phyloP scores from a whole-genome alignment of 2,797 vertebrate genomes.

The Periparus ater region DNA sequence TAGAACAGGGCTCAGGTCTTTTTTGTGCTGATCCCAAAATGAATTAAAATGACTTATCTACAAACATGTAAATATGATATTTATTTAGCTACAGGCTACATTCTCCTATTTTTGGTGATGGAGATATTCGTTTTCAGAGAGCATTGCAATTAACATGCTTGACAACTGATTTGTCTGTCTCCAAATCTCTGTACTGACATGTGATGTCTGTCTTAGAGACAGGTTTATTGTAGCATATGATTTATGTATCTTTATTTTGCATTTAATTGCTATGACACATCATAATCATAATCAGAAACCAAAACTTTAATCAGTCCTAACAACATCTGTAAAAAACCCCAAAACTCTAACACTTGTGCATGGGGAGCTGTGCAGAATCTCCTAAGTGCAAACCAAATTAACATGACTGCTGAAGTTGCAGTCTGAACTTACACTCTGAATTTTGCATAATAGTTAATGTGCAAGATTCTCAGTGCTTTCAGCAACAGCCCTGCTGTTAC shows the following conservation, averaged over 20 bases:
- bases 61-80: not conserved
- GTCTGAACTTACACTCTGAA: not conserved
- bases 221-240: constrained; percentile 1
- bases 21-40: not conserved
- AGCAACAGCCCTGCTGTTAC: not conserved
- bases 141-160: not conserved
- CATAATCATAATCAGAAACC: constrained; percentile 13
- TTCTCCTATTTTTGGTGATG: not conserved
- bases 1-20: not conserved
- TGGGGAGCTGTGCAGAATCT: not conserved
- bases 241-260: constrained; percentile 30
- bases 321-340: not conserved
- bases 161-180: not conserved
- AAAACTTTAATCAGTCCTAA: constrained; percentile 23
- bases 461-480: not conserved
- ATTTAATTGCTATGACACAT: constrained; percentile 54
- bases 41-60: not conserved
- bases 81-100: not conserved
- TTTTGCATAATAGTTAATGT: not conserved
- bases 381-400: not conserved
- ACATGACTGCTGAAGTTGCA: not conserved
- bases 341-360: not conserved
- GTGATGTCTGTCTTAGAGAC: not conserved
- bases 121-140: not conserved
- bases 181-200: constrained; percentile 2